A percentile compares a stretch with the other conserved stretches of the same genome.
phyloP scores from a whole-genome alignment of 2,797 vertebrate genomes.

The Aeoliscus strigatus region DNA sequence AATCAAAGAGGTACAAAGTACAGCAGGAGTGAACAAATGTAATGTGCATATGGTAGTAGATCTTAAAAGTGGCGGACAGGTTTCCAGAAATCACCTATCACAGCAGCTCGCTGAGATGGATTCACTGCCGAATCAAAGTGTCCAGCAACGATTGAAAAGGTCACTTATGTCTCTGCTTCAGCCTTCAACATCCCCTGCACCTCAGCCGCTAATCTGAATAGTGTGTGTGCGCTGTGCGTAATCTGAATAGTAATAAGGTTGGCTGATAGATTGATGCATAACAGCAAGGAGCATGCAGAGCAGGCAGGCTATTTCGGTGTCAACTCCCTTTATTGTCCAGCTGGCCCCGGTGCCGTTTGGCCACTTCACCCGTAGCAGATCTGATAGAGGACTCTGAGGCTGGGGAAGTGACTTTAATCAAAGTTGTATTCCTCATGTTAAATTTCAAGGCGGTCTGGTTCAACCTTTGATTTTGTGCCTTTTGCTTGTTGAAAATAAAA shows the following conservation, averaged over 20 bases:
- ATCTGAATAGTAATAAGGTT: conserved; percentile 74
- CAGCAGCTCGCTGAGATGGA: conserved; percentile 69
- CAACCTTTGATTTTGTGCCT: conserved; percentile 31
- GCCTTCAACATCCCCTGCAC: conserved; percentile 37
- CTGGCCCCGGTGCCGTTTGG: conserved; percentile 27
- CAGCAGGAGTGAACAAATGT: conserved; percentile 39
- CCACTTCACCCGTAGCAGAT: conserved; percentile 24
- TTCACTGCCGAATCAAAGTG: conserved; percentile 66
- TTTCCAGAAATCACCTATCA: conserved; percentile 66
- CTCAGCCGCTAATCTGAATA: conserved; percentile 56
- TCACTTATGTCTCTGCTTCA: conserved; percentile 46
- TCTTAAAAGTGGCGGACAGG: conserved; percentile 44
- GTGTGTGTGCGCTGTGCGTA: conserved; percentile 50
- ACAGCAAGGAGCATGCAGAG: conserved; percentile 70
- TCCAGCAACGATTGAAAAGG: conserved; percentile 68
- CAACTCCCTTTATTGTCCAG: conserved; percentile 55
- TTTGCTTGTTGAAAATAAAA: too few species aligned
- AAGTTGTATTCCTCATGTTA: conserved; percentile 26
- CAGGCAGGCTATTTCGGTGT: conserved; percentile 55
- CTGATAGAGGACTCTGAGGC: conserved; percentile 15
- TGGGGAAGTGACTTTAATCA: conserved; percentile 35
- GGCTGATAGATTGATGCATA: conserved; percentile 79
- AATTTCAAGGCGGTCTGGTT: too few species aligned
- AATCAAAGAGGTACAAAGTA: conserved; percentile 5
- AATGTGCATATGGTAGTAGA: conserved; percentile 62